Percentiles rank a stretch among this genome's conserved stretches.
Conservation (phyloP, 2,113 vertebrate species). For the Silurus asotus region DNA sequence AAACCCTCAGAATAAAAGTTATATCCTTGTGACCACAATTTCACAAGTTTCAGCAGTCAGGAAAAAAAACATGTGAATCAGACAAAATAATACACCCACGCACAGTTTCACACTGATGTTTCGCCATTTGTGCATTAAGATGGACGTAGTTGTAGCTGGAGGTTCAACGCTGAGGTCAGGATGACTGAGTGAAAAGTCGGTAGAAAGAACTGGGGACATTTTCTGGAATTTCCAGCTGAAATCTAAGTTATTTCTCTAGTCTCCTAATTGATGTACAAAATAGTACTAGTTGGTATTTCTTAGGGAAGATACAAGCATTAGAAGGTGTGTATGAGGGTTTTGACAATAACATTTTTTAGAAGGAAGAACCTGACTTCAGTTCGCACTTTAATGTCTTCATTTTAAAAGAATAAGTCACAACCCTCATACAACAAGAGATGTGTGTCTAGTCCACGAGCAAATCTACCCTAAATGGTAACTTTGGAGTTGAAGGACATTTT, state of each 20-base stretch:
- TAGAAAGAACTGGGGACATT: background rate
- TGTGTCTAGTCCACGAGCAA: background rate
- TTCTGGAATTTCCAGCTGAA: background rate
- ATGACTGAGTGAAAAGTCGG: constrained; percentile 1
- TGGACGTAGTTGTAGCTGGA: background rate
- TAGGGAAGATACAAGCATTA: background rate
- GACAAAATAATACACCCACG: constrained; percentile 31
- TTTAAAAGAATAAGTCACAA: constrained; percentile 1
- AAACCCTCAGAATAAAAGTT: constrained; percentile 26
- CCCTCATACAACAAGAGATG: background rate
- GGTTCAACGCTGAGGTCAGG: background rate
- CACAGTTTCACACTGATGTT: background rate
- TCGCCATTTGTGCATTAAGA: background rate
- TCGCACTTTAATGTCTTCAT: background rate
- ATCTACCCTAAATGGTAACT: constrained; percentile 28
- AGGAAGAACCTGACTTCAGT: background rate
- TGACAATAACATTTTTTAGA: background rate
- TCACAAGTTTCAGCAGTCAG: constrained; percentile 12
- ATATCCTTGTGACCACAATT: constrained; percentile 31
- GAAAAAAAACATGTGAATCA: constrained; percentile 46
- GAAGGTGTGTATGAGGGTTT: background rate
- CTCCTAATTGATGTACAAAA: constrained; percentile 9
- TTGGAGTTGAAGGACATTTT: constrained; percentile 19
- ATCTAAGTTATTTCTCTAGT: background rate
- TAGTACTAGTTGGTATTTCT: background rate